Evolutionary conservation across 2,797 vertebrate species (phyloP), one percentile per base, ranked within the genome.

Genomic region (Astyanax mexicanus): DNA sequence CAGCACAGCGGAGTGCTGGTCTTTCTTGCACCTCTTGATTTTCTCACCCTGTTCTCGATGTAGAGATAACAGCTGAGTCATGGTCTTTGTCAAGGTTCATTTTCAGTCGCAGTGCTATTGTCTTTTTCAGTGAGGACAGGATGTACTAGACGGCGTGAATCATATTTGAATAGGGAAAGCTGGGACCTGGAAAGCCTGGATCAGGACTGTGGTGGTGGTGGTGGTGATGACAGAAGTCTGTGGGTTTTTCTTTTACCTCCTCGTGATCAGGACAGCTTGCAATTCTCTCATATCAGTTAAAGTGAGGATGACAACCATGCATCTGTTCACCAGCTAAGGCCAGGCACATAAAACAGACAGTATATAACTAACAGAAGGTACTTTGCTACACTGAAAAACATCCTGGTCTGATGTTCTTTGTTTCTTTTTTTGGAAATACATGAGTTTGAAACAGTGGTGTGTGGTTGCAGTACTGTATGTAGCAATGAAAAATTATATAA

Each of bases 91-190:
- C 27, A 21, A 21, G 29, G 21, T 60, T 60, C 21, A 29, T 68
- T 68, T 69, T 67, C 62, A 37, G n/a, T 21, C 23, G 17, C 47
- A 29, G 3, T 55, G 49, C n/a, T 69, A 61, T 52, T 61, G 9
- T 60, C 23, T 21, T 69, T 29, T 61, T 6, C 13, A 32, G 12
- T 69, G 21, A 21, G 25, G 15, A 61, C 19, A 29, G 47, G 32
- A 9, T 32, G 49, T 32, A n/a, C n/a, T n/a, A 44, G 15, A n/a
- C 66, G 25, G 47, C 45, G 44, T 12, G 35, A 74, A 23, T 9
- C 38, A 40, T 54, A 65, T 51, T 61, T 64, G 17, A 40, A 64
- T 4, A 25, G 32, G 62, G 17, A 52, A 38, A 13, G 52, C 35
- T 40, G 27, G 17, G 29, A 25, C 25, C 27, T 40, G 58, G 25